phyloP scores from a whole-genome alignment of 2,888 invertebrate species.

The Pterobdella sp. region DNA sequence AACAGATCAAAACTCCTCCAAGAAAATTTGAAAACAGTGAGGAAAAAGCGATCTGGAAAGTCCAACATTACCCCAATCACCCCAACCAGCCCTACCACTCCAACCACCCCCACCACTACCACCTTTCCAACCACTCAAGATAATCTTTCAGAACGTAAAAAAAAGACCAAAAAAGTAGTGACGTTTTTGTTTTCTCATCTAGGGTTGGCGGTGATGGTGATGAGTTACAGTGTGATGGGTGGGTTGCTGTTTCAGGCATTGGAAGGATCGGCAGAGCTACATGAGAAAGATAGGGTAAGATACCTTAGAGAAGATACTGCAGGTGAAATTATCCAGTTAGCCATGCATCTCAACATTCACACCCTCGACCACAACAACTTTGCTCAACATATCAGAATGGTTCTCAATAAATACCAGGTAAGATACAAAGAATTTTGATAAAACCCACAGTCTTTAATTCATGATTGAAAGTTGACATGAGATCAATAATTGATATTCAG shows the following conservation, averaged over 20 bases:
- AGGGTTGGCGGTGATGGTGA: slow-evolving; percentile 67
- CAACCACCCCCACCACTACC: not conserved
- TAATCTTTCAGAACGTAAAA: slow-evolving; percentile 37
- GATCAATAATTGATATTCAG: too few relatives aligned
- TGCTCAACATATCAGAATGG: slow-evolving; percentile 30
- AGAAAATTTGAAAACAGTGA: not conserved
- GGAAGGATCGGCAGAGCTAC: slow-evolving; percentile 41
- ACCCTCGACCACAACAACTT: slow-evolving; percentile 30
- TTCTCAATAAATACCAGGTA: slow-evolving; percentile 61
- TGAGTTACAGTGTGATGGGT: slow-evolving; percentile 79
- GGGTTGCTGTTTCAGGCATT: slow-evolving; percentile 71
- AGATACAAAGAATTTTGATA: too few relatives aligned
- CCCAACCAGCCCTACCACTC: not conserved
- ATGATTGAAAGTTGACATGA: too few relatives aligned
- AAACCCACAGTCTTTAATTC: too few relatives aligned
- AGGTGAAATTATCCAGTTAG: slow-evolving; percentile 28
- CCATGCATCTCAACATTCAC: slow-evolving; percentile 26
- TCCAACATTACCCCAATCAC: not conserved
- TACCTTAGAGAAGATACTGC: slow-evolving; percentile 21
- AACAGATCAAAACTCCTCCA: too few relatives aligned
- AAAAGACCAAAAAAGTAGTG: slow-evolving; percentile 60
- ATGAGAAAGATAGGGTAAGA: slow-evolving; percentile 34
- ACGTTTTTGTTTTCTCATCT: slow-evolving; percentile 96
- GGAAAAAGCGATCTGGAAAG: not conserved
- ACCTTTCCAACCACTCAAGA: not conserved